These are phyloP conservation scores for Aleiodes sp. DNA, from an alignment of 1,140 invertebrate species.

Conservation along the genomic window DNA sequence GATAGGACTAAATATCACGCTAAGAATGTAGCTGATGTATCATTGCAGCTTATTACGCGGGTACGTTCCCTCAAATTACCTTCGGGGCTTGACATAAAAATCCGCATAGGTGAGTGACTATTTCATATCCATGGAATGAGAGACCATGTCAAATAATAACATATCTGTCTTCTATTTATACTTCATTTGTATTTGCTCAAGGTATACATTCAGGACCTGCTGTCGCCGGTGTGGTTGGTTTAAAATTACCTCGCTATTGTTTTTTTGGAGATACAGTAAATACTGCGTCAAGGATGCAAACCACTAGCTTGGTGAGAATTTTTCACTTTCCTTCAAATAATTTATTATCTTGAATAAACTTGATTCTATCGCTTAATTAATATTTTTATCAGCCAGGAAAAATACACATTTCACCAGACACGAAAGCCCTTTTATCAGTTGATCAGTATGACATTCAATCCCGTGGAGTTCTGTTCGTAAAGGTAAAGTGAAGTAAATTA, in stretches of 20 bases:
- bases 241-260: conserved; percentile 80
- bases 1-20: conserved; percentile 81
- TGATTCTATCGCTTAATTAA: background rate
- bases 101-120: conserved; percentile 70
- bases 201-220: conserved; percentile 80
- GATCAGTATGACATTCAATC: conserved; percentile 71
- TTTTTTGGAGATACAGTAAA: conserved; percentile 90
- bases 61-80: conserved; percentile 69
- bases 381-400: conserved; percentile 69
- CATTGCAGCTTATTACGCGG: conserved; percentile 72
- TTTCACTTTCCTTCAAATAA: too few species aligned
- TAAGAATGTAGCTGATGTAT: conserved; percentile 79
- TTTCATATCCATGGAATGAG: background rate
- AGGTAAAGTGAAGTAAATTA: conserved; percentile 68
- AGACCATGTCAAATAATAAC: too few species aligned
- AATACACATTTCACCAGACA: conserved; percentile 78
- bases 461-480: conserved; percentile 77
- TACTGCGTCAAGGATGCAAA: conserved; percentile 87
- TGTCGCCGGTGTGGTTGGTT: conserved; percentile 83
- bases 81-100: conserved; percentile 68
- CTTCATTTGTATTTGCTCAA: conserved; percentile 42
- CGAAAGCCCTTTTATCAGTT: conserved; percentile 71
- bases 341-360: too few species aligned
- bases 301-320: conserved; percentile 72
- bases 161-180: too few species aligned